A percentile compares a stretch with the other conserved stretches of the same genome.
Evolutionary conservation across 2,797 vertebrate species (phyloP).

Genomic region (Poeciliopsis turneri): DNA sequence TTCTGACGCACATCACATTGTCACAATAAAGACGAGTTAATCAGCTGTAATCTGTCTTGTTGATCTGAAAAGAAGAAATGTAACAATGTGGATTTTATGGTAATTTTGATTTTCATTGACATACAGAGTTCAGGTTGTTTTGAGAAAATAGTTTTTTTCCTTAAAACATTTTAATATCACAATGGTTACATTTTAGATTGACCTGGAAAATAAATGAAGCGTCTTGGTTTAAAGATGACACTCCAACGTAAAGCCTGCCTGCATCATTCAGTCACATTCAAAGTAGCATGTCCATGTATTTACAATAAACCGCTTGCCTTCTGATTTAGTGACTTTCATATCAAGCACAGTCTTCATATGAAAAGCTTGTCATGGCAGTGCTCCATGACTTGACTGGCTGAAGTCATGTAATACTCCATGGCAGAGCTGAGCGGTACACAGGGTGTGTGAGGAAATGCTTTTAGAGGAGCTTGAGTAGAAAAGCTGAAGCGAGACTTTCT

Average conservation of each 20-base stretch:
- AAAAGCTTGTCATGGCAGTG: not conserved
- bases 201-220: no score
- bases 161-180: no score
- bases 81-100: no score
- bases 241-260: not conserved
- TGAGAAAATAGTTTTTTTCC: no score
- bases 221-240: no score
- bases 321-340: not conserved
- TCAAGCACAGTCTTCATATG: not conserved
- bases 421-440: not conserved
- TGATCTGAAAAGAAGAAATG: no score
- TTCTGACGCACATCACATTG: no score
- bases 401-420: constrained; percentile 11
- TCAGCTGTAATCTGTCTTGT: no score
- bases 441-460: constrained; percentile 14
- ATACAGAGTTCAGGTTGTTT: no score
- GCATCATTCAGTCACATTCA: not conserved
- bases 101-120: no score
- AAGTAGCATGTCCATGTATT: not conserved
- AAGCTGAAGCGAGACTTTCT: constrained; percentile 32
- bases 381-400: not conserved
- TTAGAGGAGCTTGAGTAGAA: constrained; percentile 20
- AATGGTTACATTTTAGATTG: no score
- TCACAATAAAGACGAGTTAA: no score
- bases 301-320: not conserved